Conservation (phyloP, 2,888 invertebrate species). For the Hymenopus coronatus region DNA sequence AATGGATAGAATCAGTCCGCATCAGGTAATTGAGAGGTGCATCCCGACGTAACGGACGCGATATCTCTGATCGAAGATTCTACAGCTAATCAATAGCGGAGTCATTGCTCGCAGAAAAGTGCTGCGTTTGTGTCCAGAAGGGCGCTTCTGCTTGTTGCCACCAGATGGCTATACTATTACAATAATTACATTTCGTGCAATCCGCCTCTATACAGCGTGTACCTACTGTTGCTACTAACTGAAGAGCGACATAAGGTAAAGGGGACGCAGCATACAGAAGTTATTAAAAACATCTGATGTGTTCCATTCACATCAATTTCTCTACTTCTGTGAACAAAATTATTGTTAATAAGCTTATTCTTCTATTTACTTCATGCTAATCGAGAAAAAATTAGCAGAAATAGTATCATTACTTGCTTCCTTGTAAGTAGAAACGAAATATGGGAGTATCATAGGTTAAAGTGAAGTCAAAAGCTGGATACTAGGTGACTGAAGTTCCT, state of each 20-base stretch:
- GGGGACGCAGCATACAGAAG: too few relatives aligned
- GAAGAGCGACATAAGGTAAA: not conserved
- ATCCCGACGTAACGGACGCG: not conserved
- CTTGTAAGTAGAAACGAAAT: too few relatives aligned
- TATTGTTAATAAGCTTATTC: too few relatives aligned
- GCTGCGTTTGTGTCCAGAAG: not conserved
- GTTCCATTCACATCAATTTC: too few relatives aligned
- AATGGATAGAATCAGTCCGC: not conserved
- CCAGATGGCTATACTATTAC: not conserved
- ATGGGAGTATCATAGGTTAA: too few relatives aligned
- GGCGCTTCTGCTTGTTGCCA: not conserved
- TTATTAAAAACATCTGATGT: too few relatives aligned
- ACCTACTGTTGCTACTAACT: not conserved
- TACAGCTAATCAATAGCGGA: not conserved
- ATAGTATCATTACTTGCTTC: too few relatives aligned
- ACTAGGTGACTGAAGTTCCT: too few relatives aligned
- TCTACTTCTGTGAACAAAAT: too few relatives aligned
- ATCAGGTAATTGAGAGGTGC: not conserved
- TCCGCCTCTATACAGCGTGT: not conserved
- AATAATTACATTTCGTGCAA: constrained; percentile 13
- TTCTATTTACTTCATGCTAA: too few relatives aligned
- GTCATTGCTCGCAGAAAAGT: not conserved
- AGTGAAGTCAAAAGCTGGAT: too few relatives aligned
- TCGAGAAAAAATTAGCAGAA: too few relatives aligned
- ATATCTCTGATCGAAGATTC: not conserved